Base-by-base conservation (phyloP, 2,888 invertebrate genomes). In the Oegoconia quadripuncta region DNA sequence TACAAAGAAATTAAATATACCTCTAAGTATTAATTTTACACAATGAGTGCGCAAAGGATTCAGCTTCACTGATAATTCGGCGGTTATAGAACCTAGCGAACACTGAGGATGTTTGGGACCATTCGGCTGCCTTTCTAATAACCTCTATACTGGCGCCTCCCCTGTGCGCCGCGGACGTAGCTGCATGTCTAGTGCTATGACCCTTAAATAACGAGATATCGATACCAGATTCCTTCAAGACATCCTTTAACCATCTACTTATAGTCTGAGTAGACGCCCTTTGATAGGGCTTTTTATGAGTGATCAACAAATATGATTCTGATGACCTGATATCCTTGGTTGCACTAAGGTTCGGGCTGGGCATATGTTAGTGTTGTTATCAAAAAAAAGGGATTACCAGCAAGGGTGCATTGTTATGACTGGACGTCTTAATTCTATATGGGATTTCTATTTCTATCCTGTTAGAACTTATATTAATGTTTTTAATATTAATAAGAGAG, bases 171-270 rank as follows among this genome's bases (percentile, higher is more conserved):
- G 34, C 30, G 2, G 41, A 41, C 3, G 44, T 38, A 11, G 44
- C 23, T 2, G 37, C 40, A 15, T 41, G 38, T 4, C 38, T 23
- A 3, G 44, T 41, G 14, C 41, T 41, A 17, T 39, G 41, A 1
- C 41, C 33, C 3, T 17, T 16, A 20, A 44, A 44, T 11, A 34
- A 18, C 6, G 4, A n/a, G 3, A 28, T 31, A 18, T 43, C 34
- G 9, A 43, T 17, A 1, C 42, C 43, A 13, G 29, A 29, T n/a
- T 29, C 33, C 4, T 3, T 14, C 14, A 23, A 4, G 1, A 23
- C 13, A 3, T 23, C 3, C 14, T 33, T 33, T 13, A 33, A 23
- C 33, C 33, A 33, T 2, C 33, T 3, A 23, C 33, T 20, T 2
- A 33, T 33, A 2, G 23, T 33, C 9, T 22, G 23, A 9, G 23